These are phyloP conservation scores for Hetaerina americana DNA, from an alignment of 1,140 invertebrate species.

Conservation along the genomic window DNA sequence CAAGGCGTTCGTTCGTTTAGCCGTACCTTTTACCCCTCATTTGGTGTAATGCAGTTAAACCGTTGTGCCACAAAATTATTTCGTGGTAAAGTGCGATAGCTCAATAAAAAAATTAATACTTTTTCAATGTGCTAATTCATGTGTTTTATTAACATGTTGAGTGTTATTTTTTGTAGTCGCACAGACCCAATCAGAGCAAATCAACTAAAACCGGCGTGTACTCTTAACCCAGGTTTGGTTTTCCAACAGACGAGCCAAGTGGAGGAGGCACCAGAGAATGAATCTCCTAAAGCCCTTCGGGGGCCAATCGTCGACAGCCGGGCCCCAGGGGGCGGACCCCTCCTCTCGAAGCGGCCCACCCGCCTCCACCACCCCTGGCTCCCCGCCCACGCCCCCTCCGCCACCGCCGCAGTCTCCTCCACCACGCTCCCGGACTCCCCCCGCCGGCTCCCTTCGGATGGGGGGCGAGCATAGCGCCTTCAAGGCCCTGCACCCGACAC, in stretches of 20 bases:
- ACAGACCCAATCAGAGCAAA: neutral
- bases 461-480: slow-evolving; percentile 80
- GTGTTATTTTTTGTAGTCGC: too few relatives aligned
- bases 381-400: slow-evolving; percentile 21
- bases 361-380: slow-evolving; percentile 31
- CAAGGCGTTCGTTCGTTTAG: too few relatives aligned
- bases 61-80: too few relatives aligned
- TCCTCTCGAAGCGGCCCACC: slow-evolving; percentile 15
- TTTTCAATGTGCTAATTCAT: too few relatives aligned
- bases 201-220: slow-evolving; percentile 6
- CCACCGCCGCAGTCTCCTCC: slow-evolving; percentile 17
- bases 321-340: slow-evolving; percentile 35
- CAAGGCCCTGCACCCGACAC: slow-evolving; percentile 31
- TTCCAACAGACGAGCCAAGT: slow-evolving; percentile 96
- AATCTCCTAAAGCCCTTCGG: slow-evolving; percentile 65
- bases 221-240: slow-evolving; percentile 75
- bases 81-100: too few relatives aligned
- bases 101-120: too few relatives aligned
- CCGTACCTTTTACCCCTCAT: too few relatives aligned
- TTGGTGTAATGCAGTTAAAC: too few relatives aligned
- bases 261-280: slow-evolving; percentile 89
- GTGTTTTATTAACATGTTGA: too few relatives aligned
- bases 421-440: slow-evolving; percentile 21
- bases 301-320: slow-evolving; percentile 29
- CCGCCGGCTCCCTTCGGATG: slow-evolving; percentile 38